These are phyloP conservation scores for Drosophila leontia DNA, from an alignment of 1,140 invertebrate genomes.

Conservation along the genomic window DNA sequence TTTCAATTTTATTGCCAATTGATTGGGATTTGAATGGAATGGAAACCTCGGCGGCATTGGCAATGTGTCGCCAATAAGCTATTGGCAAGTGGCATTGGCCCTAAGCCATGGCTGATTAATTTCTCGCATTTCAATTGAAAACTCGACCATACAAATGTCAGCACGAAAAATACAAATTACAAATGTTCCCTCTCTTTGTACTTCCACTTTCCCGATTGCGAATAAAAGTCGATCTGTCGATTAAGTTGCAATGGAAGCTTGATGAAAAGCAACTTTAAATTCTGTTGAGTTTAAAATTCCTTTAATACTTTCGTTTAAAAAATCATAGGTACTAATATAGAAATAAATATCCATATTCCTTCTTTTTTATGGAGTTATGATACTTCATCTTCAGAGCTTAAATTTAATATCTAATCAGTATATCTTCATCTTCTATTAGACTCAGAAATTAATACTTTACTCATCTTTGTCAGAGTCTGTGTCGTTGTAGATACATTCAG, in stretches of 20 bases:
- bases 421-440: background rate
- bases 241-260: background rate
- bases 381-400: too few relatives aligned
- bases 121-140: conserved; percentile 64
- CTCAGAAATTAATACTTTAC: background rate
- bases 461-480: background rate
- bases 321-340: background rate
- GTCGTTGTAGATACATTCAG: conserved; percentile 97
- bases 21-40: conserved; percentile 80
- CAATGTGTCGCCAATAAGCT: conserved; percentile 64
- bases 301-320: background rate
- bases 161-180: conserved; percentile 59
- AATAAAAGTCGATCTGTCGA: conserved; percentile 16
- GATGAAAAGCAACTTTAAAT: background rate
- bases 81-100: conserved; percentile 63
- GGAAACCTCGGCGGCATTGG: conserved; percentile 28
- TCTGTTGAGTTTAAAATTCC: background rate
- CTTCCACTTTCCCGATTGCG: conserved; percentile 5
- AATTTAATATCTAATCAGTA: too few relatives aligned
- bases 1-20: conserved; percentile 82
- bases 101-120: conserved; percentile 76
- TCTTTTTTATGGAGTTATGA: too few relatives aligned
- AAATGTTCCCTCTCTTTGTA: conserved; percentile 34
- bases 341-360: background rate
- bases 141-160: conserved; percentile 53